phyloP scores from a whole-genome alignment of 2,888 invertebrate species.

The Caenorhabditis imperialis region DNA sequence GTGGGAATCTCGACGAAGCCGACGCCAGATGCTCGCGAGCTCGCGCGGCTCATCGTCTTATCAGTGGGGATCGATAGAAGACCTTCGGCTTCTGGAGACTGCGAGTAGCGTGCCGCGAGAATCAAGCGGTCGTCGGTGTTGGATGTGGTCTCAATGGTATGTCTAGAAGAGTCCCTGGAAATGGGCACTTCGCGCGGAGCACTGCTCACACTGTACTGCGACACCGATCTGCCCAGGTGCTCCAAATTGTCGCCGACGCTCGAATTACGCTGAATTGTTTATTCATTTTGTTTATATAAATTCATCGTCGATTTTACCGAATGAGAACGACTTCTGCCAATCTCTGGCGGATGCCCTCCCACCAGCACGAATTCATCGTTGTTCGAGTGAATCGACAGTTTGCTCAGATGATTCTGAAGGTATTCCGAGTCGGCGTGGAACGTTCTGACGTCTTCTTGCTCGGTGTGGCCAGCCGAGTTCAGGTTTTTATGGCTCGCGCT shows the following conservation, averaged over 20 bases:
- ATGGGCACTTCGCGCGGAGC: not conserved
- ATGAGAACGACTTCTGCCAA: too few relatives aligned
- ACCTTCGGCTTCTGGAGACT: slow-evolving; percentile 46
- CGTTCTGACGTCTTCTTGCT: slow-evolving; percentile 34
- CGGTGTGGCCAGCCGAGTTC: not conserved
- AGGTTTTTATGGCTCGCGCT: slow-evolving; percentile 11
- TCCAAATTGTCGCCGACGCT: not conserved
- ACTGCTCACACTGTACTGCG: slow-evolving; percentile 9
- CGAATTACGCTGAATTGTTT: not conserved
- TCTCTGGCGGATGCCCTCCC: slow-evolving; percentile 44
- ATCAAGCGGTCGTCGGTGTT: slow-evolving; percentile 48
- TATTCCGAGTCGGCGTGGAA: slow-evolving; percentile 40
- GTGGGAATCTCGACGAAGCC: slow-evolving; percentile 43
- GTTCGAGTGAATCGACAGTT: slow-evolving; percentile 58
- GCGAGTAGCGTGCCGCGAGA: slow-evolving; percentile 26
- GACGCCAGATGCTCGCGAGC: slow-evolving; percentile 15
- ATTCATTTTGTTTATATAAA: slow-evolving; percentile 1
- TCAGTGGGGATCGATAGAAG: slow-evolving; percentile 1
- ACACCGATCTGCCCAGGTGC: slow-evolving; percentile 27
- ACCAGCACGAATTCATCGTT: slow-evolving; percentile 59
- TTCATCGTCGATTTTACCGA: not conserved
- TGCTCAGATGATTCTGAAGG: slow-evolving; percentile 35
- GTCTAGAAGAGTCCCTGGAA: slow-evolving; percentile 29
- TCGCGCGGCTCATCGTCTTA: not conserved
- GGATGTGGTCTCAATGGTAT: slow-evolving; percentile 18